These are phyloP conservation scores for Origma solitaria DNA, from an alignment of 2,113 vertebrate species.

Conservation along the genomic window DNA sequence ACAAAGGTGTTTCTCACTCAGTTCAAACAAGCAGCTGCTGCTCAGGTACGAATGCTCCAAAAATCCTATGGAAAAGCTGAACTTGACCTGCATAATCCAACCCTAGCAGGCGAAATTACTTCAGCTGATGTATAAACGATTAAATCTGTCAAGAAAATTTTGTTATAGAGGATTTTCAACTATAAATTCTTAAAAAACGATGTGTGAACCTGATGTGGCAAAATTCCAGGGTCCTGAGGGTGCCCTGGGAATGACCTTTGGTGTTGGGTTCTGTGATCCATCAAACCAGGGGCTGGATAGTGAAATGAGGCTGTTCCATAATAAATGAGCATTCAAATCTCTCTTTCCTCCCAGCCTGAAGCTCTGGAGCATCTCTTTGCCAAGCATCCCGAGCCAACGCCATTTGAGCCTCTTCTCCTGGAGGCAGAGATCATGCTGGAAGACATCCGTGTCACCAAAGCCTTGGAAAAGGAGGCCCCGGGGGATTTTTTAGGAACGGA, in stretches of 20 bases:
- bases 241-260: not conserved
- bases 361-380: slow-evolving; percentile 83
- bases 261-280: not conserved
- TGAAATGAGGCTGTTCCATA: not conserved
- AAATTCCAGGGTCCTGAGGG: not conserved
- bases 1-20: not conserved
- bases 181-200: not conserved
- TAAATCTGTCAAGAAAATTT: not conserved
- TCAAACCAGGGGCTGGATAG: not conserved
- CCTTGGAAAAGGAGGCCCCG: not conserved
- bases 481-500: not conserved
- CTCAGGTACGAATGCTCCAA: not conserved
- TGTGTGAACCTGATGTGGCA: not conserved
- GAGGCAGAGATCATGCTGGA: slow-evolving; percentile 82
- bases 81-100: not conserved
- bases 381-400: slow-evolving; percentile 68
- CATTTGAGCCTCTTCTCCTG: slow-evolving; percentile 80
- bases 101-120: not conserved
- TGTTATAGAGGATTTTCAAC: not conserved
- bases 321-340: slow-evolving; percentile 44
- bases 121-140: not conserved
- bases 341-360: slow-evolving; percentile 80
- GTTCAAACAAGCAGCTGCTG: not conserved
- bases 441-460: slow-evolving; percentile 76
- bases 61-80: not conserved